Evolutionary conservation across 2,797 vertebrate genomes (phyloP).

Genomic region (Sorex maritimensis): DNA sequence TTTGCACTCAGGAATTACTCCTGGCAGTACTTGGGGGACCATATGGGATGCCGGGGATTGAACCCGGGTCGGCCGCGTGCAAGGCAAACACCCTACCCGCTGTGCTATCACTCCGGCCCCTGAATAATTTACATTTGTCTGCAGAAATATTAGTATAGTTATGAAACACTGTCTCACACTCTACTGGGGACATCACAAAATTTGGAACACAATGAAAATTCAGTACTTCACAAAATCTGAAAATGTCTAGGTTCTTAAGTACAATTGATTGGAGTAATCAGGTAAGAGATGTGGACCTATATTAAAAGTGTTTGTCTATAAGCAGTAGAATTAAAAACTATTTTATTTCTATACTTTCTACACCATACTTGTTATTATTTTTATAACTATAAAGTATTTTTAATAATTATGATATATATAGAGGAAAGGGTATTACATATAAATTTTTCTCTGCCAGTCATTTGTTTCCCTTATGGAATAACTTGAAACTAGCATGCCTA

Average conservation of each 20-base stretch:
- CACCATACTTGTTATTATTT: constrained; percentile 14
- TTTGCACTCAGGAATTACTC: no score
- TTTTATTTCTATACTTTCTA: constrained; percentile 37
- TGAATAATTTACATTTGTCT: constrained; percentile 64
- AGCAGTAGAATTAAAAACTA: constrained; percentile 23
- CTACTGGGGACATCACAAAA: constrained; percentile 55
- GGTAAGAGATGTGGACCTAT: neutral
- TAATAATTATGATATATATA: neutral
- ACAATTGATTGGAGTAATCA: neutral
- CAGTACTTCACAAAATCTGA: constrained; percentile 54
- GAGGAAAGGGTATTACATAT: neutral
- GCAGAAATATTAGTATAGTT: constrained; percentile 53
- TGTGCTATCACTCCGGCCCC: no score
- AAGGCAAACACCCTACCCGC: no score
- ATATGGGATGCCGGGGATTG: no score
- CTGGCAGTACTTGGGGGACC: no score
- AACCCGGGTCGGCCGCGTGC: no score
- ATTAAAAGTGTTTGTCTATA: constrained; percentile 51
- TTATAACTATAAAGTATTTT: constrained; percentile 54
- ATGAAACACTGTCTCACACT: constrained; percentile 25
- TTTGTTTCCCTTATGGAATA: constrained; percentile 47
- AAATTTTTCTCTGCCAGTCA: constrained; percentile 14
- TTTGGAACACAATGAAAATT: constrained; percentile 9
- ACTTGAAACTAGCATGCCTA: constrained; percentile 7
- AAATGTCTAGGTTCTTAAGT: constrained; percentile 68